Percentiles rank a stretch among this genome's conserved stretches.
Evolutionary conservation across 2,888 invertebrate genomes (phyloP).

Genomic region (Leptopilina syphax): DNA sequence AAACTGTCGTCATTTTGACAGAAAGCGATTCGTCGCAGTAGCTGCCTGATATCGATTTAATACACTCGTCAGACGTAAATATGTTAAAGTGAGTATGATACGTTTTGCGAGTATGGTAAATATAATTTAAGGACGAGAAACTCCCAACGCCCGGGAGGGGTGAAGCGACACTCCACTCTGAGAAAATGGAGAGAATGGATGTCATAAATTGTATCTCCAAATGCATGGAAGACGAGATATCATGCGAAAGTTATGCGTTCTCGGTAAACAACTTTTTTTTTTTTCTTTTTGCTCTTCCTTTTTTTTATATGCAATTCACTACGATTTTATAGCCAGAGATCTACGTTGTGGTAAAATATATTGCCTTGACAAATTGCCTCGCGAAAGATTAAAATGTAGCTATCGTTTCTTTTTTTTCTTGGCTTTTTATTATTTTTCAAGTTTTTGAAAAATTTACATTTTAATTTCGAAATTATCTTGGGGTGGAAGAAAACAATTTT

Average conservation of each 20-base stretch:
- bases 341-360: slow-evolving; percentile 31
- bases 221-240: slow-evolving; percentile 38
- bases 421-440: not conserved
- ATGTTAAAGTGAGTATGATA: slow-evolving; percentile 40
- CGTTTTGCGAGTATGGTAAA: slow-evolving; percentile 34
- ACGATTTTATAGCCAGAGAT: slow-evolving; percentile 34
- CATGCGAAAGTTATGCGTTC: slow-evolving; percentile 31
- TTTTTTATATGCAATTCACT: slow-evolving; percentile 31
- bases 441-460: not conserved
- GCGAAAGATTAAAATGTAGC: slow-evolving; percentile 21
- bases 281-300: not conserved
- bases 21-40: slow-evolving; percentile 39
- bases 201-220: slow-evolving; percentile 41
- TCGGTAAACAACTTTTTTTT: slow-evolving; percentile 36
- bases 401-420: not conserved
- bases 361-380: slow-evolving; percentile 35
- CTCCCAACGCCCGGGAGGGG: slow-evolving; percentile 4
- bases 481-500: not conserved
- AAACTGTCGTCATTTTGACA: slow-evolving; percentile 14
- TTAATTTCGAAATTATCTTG: not conserved
- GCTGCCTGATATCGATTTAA: slow-evolving; percentile 33
- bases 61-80: slow-evolving; percentile 39
- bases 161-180: slow-evolving; percentile 38
- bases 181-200: slow-evolving; percentile 41
- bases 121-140: slow-evolving; percentile 38